These are phyloP conservation scores for Nemoura dubitans DNA, from an alignment of 2,888 invertebrate genomes.

Conservation along the genomic window DNA sequence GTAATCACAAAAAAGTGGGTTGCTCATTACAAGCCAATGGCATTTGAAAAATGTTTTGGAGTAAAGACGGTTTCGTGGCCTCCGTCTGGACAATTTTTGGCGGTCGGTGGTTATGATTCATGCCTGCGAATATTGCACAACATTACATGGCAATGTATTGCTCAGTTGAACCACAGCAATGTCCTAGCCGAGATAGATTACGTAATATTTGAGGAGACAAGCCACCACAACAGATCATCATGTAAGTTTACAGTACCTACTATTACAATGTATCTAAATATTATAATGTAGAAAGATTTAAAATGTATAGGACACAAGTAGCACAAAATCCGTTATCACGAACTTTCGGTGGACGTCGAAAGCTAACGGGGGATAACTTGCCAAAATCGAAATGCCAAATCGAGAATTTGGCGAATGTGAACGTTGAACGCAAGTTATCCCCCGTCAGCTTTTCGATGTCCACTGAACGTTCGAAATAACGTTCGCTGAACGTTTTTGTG, in stretches of 20 bases:
- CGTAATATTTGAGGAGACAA: slow-evolving; percentile 27
- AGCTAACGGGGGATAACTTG: too few relatives aligned
- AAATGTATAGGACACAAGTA: too few relatives aligned
- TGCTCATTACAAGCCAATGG: background rate
- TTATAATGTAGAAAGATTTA: too few relatives aligned
- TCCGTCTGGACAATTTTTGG: slow-evolving; percentile 40
- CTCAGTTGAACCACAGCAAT: slow-evolving; percentile 7
- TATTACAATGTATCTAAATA: too few relatives aligned
- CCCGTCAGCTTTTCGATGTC: too few relatives aligned
- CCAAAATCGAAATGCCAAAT: too few relatives aligned
- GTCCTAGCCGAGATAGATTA: slow-evolving; percentile 15
- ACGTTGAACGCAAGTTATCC: too few relatives aligned
- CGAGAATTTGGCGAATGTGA: too few relatives aligned
- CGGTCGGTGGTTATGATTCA: slow-evolving; percentile 20
- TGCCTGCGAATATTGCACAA: slow-evolving; percentile 37
- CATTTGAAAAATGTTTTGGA: slow-evolving; percentile 35
- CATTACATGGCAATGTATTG: slow-evolving; percentile 42
- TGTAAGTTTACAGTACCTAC: background rate
- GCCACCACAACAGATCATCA: background rate
- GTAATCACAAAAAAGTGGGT: background rate
- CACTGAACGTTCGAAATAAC: too few relatives aligned
- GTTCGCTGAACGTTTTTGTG: too few relatives aligned
- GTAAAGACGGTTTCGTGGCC: slow-evolving; percentile 40
- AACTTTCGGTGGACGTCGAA: too few relatives aligned
- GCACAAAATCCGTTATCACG: too few relatives aligned